These are phyloP conservation scores for Struthio camelus DNA, from an alignment of 2,113 vertebrate genomes.

Conservation along the genomic window DNA sequence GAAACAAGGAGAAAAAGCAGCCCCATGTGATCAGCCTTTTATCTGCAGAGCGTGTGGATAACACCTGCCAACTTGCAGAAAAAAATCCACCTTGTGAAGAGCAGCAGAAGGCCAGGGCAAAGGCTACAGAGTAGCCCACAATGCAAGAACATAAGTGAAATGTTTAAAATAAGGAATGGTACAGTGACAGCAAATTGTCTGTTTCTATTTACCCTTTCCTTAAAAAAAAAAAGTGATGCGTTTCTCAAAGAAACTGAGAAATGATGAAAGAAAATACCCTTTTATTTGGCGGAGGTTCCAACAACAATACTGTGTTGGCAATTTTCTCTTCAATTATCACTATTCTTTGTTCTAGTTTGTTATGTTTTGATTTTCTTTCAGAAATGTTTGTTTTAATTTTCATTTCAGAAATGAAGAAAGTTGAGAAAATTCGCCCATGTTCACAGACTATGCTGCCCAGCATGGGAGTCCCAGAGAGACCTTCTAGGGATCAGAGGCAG, in stretches of 20 bases:
- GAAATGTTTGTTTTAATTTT: neutral
- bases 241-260: neutral
- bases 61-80: neutral
- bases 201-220: neutral
- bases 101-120: neutral
- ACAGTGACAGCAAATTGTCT: neutral
- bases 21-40: neutral
- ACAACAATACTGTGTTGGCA: neutral
- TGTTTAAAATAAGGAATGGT: neutral
- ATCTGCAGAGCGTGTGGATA: neutral
- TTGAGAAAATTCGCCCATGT: neutral
- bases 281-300: neutral
- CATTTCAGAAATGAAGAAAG: neutral
- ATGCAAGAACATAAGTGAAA: neutral
- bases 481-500: neutral
- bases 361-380: neutral
- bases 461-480: neutral
- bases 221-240: neutral
- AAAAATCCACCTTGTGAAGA: neutral
- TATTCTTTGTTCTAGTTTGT: neutral
- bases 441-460: neutral
- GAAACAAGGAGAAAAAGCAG: neutral
- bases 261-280: neutral
- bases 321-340: neutral
- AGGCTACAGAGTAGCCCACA: neutral